Evolutionary conservation across 1,140 invertebrate species (phyloP), one percentile per base, ranked within the genome.

Genomic region (Drosophila chauvacae): DNA sequence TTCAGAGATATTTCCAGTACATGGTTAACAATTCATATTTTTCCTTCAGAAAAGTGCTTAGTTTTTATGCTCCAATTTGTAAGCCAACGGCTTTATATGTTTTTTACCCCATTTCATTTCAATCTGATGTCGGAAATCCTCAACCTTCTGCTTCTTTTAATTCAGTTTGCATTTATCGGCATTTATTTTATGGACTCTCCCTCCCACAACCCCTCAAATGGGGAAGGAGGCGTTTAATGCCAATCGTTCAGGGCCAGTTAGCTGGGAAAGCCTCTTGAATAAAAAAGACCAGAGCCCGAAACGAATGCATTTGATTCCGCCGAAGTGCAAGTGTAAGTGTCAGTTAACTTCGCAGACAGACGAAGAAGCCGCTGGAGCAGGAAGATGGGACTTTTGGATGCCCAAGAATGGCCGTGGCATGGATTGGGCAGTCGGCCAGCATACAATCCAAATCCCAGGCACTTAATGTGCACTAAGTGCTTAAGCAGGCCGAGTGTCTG

Each of bases 401-500:
- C 20, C 55, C 51, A 56, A 70, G 75, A 30, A 48, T 39, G 39
- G 44, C 26, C 39, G 41, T 69, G 45, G 59, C 57, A 16, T 59
- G 65, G 56, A 60, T 64, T 81, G 73, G 81, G 69, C 75, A 82
- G 70, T 60, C 48, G 69, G 75, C 72, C 73, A 70, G 75, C 50
- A 62, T 39, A 45, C 73, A 76, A 77, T 77, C 65, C 55, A 55
- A 57, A 51, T 77, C 83, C 64, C 60, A 75, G 62, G 66, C 76
- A 77, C 71, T 83, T 72, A 86, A 73, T 83, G 83, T 69, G 66
- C 60, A 63, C 82, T 72, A 70, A 82, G 82, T 76, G 79, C 78
- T 81, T 78, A 75, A 74, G 47, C 61, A 86, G 68, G 75, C 50
- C 68, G 56, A 74, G 44, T 69, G 62, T 77, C 82, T 62, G 63